Percentiles rank a stretch among this genome's conserved stretches.
Conservation (phyloP, 2,797 vertebrate species). For the Aselliscus stoliczkanus region DNA sequence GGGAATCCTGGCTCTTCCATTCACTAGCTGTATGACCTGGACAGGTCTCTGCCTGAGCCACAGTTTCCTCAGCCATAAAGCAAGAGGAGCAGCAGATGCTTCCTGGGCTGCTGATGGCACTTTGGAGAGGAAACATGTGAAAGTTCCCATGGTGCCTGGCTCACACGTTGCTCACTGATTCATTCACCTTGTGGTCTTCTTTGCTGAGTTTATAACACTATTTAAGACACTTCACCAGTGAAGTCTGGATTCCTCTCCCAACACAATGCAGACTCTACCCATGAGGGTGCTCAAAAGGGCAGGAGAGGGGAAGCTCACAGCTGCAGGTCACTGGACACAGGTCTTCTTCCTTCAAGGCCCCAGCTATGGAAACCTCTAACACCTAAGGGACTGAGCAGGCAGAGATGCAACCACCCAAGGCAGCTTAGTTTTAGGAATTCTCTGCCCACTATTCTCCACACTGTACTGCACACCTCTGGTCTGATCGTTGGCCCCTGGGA, state of each 20-base stretch:
- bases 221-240: not conserved
- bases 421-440: not conserved
- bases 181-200: not conserved
- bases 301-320: not conserved
- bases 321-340: not conserved
- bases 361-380: not conserved
- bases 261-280: not conserved
- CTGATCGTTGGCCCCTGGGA: not conserved
- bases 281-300: not conserved
- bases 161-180: not conserved
- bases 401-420: not conserved
- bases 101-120: not conserved
- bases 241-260: not conserved
- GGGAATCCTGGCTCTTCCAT: not conserved
- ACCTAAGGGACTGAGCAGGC: not conserved
- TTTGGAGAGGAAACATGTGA: not conserved
- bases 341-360: not conserved
- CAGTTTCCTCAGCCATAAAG: not conserved
- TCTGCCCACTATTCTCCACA: not conserved
- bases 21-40: not conserved
- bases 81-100: not conserved
- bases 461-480: fast-evolving
- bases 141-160: not conserved
- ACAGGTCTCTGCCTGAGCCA: not conserved
- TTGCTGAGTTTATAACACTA: not conserved